Conservation (phyloP, 2,797 vertebrate genomes). For the Sparus aurata region DNA sequence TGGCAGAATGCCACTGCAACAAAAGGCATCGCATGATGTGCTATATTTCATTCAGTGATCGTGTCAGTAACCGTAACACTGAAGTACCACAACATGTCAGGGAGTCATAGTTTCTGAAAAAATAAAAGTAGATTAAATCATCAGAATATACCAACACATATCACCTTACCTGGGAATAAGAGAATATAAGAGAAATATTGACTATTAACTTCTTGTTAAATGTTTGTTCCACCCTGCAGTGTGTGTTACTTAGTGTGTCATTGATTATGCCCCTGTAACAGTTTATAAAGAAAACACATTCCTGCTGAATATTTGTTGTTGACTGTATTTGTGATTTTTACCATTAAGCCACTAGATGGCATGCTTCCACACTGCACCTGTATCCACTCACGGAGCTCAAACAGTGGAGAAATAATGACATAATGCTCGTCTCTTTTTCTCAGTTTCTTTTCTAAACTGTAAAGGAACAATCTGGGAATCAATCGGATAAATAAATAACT, state of each 20-base stretch:
- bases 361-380: neutral
- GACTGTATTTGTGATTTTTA: neutral
- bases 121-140: neutral
- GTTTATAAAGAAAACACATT: neutral
- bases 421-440: neutral
- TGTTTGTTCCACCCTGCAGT: neutral
- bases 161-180: neutral
- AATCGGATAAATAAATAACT: neutral
- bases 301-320: neutral
- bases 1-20: too few species aligned
- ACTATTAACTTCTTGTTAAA: neutral
- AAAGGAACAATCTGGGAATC: neutral
- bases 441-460: neutral
- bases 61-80: neutral
- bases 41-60: neutral
- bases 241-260: neutral
- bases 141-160: neutral
- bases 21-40: too few species aligned
- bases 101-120: neutral
- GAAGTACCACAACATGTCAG: neutral
- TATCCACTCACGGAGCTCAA: too few species aligned
- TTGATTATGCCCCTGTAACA: neutral
- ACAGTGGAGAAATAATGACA: neutral
- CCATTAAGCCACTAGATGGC: conserved; percentile 70
- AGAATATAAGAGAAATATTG: neutral